These are phyloP conservation scores for Lycophotia porphyrea DNA, from an alignment of 2,888 invertebrate species.

Conservation along the genomic window DNA sequence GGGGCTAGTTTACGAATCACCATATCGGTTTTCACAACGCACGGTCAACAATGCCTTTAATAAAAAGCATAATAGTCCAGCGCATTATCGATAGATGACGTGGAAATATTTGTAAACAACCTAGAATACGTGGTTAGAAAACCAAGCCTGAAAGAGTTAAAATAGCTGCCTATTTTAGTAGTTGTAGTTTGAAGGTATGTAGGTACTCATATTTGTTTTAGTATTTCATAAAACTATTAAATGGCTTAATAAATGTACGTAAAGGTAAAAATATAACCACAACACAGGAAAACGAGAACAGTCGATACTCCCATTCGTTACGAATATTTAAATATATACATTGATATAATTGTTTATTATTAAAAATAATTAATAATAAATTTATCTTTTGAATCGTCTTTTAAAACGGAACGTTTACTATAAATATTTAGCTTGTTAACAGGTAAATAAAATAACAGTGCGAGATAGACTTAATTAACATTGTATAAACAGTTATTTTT, in stretches of 20 bases:
- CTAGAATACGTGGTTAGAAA: too few species aligned
- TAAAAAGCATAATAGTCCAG: too few species aligned
- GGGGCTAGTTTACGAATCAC: too few species aligned
- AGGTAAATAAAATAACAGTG: constrained; percentile 1
- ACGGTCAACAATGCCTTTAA: too few species aligned
- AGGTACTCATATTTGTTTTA: not conserved
- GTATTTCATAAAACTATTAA: not conserved
- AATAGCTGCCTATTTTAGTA: too few species aligned
- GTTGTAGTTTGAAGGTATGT: too few species aligned
- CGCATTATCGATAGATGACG: too few species aligned
- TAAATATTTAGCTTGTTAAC: constrained; percentile 5
- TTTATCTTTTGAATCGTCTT: not conserved
- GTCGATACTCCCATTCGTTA: not conserved
- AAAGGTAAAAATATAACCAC: constrained; percentile 12
- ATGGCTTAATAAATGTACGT: not conserved
- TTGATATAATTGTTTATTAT: constrained; percentile 15
- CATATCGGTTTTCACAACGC: too few species aligned
- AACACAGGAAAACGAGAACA: constrained; percentile 28
- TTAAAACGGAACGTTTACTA: constrained; percentile 3
- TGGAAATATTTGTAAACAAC: too few species aligned
- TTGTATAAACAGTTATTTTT: not conserved
- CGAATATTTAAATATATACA: constrained; percentile 4
- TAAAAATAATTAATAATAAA: constrained; percentile 19
- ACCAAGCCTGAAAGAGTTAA: too few species aligned
- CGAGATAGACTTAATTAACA: not conserved